Conservation (phyloP, 1,140 invertebrate species). For the Agrilus planipennis region DNA sequence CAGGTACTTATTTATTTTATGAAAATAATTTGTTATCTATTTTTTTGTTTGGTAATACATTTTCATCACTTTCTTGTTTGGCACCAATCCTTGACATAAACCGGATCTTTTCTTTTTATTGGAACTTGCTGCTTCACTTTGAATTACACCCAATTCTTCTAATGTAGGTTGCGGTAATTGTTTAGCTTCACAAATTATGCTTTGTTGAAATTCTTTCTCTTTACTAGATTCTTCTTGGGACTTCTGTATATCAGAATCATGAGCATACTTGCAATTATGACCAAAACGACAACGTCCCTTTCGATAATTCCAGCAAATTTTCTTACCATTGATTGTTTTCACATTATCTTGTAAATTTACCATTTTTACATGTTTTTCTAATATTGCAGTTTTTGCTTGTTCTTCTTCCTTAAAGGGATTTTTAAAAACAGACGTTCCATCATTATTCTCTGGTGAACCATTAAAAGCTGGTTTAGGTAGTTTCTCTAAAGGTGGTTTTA, state of each 20-base stretch:
- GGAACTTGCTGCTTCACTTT: constrained; percentile 36
- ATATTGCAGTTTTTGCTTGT: constrained; percentile 68
- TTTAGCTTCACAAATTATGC: constrained; percentile 36
- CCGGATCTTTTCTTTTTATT: constrained; percentile 66
- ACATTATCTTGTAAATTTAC: constrained; percentile 57
- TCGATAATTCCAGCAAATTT: constrained; percentile 88
- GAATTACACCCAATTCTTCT: constrained; percentile 33
- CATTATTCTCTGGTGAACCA: constrained; percentile 17
- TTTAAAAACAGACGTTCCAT: constrained; percentile 63
- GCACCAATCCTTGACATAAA: constrained; percentile 60
- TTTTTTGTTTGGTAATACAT: constrained; percentile 46
- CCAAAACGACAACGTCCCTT: constrained; percentile 85
- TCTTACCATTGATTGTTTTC: constrained; percentile 71
- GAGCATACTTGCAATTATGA: constrained; percentile 84
- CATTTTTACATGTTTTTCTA: constrained; percentile 93
- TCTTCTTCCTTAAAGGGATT: constrained; percentile 88
- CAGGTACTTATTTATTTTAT: too few relatives aligned
- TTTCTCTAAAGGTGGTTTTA: constrained; percentile 13
- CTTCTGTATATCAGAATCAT: constrained; percentile 71
- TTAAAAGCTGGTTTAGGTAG: constrained; percentile 42
- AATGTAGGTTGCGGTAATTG: constrained; percentile 24
- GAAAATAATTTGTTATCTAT: too few relatives aligned
- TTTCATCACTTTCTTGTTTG: constrained; percentile 76
- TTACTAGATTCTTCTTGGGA: constrained; percentile 42
- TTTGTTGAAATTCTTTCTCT: constrained; percentile 40